A percentile compares a stretch with the other conserved stretches of the same genome.
These are phyloP conservation scores for Phyllostomus hastatus DNA, from an alignment of 2,113 vertebrate species.

Conservation along the genomic window DNA sequence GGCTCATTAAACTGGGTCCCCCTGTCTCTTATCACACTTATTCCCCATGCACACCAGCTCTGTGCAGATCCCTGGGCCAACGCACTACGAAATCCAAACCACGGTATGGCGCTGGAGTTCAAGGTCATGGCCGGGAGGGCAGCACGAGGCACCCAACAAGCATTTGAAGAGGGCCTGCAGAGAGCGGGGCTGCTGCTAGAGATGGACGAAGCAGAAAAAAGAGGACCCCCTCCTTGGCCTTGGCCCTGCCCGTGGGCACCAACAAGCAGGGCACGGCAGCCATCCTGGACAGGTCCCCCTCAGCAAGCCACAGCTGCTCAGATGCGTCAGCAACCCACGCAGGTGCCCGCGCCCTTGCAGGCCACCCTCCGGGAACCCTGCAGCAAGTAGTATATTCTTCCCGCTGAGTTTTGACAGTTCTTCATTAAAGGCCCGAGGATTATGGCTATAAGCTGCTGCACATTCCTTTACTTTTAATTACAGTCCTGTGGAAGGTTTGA, in stretches of 20 bases:
- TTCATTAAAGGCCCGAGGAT: slow-evolving; percentile 24
- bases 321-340: fast-evolving
- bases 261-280: neutral
- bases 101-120: neutral
- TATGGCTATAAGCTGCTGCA: neutral
- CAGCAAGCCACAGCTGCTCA: neutral
- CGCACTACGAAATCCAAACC: neutral
- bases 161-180: neutral
- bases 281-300: neutral
- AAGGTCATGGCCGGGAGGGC: neutral
- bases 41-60: neutral
- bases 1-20: neutral
- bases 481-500: neutral
- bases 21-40: neutral
- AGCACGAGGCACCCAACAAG: neutral
- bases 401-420: neutral
- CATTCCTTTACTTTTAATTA: slow-evolving; percentile 59
- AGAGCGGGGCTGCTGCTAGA: neutral
- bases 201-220: neutral
- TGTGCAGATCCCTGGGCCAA: neutral
- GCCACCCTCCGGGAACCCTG: neutral
- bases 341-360: neutral
- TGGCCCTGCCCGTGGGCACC: no score
- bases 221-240: neutral
- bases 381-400: neutral